Evolutionary conservation across 2,113 vertebrate genomes (phyloP).

Genomic region (Dipodomys ordii): DNA sequence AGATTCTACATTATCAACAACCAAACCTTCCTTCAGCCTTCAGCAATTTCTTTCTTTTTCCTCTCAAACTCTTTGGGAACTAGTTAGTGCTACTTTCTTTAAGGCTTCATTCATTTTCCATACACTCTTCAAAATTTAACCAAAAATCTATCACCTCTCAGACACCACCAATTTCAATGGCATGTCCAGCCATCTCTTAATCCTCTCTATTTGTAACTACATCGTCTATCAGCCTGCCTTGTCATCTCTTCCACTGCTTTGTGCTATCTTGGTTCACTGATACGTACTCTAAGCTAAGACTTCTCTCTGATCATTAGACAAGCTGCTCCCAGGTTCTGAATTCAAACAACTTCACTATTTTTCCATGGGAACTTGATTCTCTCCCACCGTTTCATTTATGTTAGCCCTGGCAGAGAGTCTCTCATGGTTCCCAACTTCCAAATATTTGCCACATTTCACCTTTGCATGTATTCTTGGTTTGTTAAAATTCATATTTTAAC

Average conservation of each 20-base stretch:
- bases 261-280: not conserved
- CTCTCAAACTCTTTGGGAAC: conserved; percentile 18
- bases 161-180: not conserved
- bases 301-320: conserved; percentile 15
- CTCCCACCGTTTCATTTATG: not conserved
- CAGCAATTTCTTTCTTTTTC: not conserved
- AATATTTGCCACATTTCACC: not conserved
- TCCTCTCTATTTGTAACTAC: not conserved
- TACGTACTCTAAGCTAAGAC: not conserved
- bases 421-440: not conserved
- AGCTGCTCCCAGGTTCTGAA: not conserved
- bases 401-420: not conserved
- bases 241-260: not conserved
- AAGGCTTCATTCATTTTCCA: not conserved
- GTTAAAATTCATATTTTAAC: conserved; percentile 3
- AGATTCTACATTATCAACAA: not conserved
- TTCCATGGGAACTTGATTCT: not conserved
- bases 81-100: not conserved
- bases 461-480: not conserved
- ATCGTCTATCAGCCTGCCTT: not conserved
- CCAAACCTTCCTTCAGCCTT: not conserved
- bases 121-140: not conserved
- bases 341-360: not conserved
- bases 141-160: not conserved
- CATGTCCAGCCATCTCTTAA: not conserved